Evolutionary conservation across 1,140 invertebrate species (phyloP), one percentile per base, ranked within the genome.

Genomic region (Hylyphantes graminicola): DNA sequence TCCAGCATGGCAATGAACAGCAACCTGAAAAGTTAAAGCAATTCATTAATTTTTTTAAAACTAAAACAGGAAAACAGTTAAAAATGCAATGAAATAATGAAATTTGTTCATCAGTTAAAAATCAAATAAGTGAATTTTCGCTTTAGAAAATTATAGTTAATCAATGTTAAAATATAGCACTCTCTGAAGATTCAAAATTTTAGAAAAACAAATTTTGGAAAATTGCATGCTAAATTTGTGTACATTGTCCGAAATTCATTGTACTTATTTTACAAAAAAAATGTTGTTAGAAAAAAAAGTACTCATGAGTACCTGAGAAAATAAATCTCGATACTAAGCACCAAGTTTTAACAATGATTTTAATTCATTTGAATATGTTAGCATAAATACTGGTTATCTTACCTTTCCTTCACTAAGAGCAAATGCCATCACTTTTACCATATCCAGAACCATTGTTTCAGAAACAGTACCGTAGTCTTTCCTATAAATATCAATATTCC

Each of bases 1-100:
- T 88, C 95, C 95, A 88, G 96, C 96, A 91, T 97, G 96, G 90
- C 96, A 97, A 88, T 97, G 96, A 85, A 97, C 93, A 7, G 95
- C 95, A 21, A 88, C 81, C 86, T 87, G 64, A 63, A 75, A 57
- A 12, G 3, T 13, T 59, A 59, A 59, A 59, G 11, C 12, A 68
- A 78, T 53, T 21, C 5, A 70, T 70, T 7, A 19, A 17, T 35
- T 9, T 67, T 67, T 67, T 5, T 5, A 68, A 51, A 15, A 67
- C 2, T 17, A 13, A 63, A 63, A 17, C 13, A 7, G 12, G 8
- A 6, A 12, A 6, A 35, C 2, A 67, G 6, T 50, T 6, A 5
- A 48, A 6, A 13, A 19, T 21, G 51, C 3, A 51, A 12, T 15
- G 19, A 21, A 21, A 15, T 51, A 15, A 51, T 12, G n/a, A 7